These are phyloP conservation scores for Micronisus gabar DNA, from an alignment of 2,113 vertebrate species.

Conservation along the genomic window DNA sequence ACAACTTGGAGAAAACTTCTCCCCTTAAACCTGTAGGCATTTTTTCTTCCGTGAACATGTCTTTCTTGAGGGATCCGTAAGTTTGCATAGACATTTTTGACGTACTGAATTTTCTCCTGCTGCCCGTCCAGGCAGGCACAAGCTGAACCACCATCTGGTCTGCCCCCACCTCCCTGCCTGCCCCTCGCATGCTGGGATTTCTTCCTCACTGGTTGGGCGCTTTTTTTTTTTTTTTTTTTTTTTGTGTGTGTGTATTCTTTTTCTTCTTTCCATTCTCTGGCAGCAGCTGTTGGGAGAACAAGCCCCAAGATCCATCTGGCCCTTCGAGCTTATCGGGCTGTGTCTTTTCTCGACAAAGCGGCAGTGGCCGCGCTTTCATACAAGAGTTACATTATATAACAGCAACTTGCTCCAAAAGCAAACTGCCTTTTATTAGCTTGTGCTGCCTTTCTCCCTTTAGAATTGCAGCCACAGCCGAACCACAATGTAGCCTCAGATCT, in stretches of 20 bases:
- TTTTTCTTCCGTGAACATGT: background rate
- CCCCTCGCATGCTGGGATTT: background rate
- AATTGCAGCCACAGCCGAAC: background rate
- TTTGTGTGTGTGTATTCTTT: background rate
- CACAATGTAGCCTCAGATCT: slow-evolving; percentile 37
- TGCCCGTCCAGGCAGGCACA: background rate
- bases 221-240: background rate
- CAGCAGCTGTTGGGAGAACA: slow-evolving; percentile 58
- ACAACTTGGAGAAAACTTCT: background rate
- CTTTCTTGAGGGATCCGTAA: background rate
- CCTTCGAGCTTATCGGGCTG: background rate
- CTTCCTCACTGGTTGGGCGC: background rate
- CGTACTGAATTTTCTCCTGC: background rate
- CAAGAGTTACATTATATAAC: slow-evolving; percentile 46
- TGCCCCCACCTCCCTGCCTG: background rate
- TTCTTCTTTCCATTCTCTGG: background rate
- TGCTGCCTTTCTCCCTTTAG: slow-evolving; percentile 51
- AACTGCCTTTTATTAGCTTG: slow-evolving; percentile 8
- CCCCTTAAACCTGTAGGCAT: background rate
- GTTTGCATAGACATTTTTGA: background rate
- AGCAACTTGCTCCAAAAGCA: slow-evolving; percentile 48
- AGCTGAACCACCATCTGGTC: slow-evolving; percentile 26
- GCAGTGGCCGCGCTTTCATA: background rate
- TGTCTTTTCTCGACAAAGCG: background rate
- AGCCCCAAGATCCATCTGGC: slow-evolving; percentile 28